Evolutionary conservation across 2,113 vertebrate genomes (phyloP).

Genomic region (Micromys minutus): DNA sequence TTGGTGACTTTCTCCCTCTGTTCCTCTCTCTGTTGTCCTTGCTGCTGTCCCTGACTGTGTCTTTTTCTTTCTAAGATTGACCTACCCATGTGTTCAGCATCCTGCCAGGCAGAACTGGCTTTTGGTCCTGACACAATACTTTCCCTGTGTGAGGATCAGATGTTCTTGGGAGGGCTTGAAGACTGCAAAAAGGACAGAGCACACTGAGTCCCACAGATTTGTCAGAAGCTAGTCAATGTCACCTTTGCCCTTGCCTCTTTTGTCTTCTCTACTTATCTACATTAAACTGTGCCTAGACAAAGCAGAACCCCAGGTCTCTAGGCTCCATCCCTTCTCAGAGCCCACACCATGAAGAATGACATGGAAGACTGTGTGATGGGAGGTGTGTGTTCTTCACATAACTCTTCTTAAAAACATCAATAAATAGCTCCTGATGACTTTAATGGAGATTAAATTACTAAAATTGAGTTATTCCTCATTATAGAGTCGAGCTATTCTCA

Average conservation of each 20-base stretch:
- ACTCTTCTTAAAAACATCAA: neutral
- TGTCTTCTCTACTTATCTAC: neutral
- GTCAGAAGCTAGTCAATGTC: neutral
- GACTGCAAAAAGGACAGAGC: no score
- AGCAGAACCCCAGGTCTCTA: neutral
- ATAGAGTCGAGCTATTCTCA: neutral
- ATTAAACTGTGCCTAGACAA: neutral
- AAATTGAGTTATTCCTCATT: neutral
- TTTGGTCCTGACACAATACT: neutral
- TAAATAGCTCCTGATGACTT: neutral
- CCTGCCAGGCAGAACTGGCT: neutral
- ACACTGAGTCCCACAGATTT: accelerated
- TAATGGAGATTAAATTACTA: neutral
- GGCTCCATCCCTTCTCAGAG: neutral
- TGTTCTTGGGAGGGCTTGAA: neutral
- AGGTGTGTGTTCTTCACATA: neutral
- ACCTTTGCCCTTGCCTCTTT: neutral
- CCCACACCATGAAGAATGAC: no score
- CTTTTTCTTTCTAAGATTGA: neutral
- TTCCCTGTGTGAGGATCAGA: neutral
- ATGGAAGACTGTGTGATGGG: accelerated
- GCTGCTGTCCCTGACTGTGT: neutral
- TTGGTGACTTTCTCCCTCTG: neutral
- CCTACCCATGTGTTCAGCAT: neutral
- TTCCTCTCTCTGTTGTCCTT: neutral